A percentile compares a stretch with the other conserved stretches of the same genome.
These are phyloP conservation scores for Drosophila gaucha DNA, from an alignment of 2,888 invertebrate genomes.

Conservation along the genomic window DNA sequence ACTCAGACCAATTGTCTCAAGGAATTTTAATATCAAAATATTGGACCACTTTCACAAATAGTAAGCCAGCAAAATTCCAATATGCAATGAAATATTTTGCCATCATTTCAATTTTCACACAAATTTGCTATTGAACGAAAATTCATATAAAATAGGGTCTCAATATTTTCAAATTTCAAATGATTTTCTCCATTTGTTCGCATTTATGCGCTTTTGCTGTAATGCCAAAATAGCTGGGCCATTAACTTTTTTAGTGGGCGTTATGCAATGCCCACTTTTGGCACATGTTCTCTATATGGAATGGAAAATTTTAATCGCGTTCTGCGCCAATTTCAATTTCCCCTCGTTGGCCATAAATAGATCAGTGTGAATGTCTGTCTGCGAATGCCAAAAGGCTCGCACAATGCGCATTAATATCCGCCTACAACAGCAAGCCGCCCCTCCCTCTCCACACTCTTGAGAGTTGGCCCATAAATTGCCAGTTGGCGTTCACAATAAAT, in stretches of 20 bases:
- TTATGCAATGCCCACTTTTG: not conserved
- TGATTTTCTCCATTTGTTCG: constrained; percentile 1
- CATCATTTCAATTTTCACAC: not conserved
- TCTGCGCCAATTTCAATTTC: constrained; percentile 49
- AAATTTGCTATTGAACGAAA: not conserved
- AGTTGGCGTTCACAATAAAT: constrained; percentile 53
- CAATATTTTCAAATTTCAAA: constrained; percentile 2
- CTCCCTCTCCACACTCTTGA: not conserved
- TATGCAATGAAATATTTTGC: not conserved
- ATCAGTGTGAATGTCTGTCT: constrained; percentile 48
- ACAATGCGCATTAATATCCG: constrained; percentile 45
- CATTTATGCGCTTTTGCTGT: not conserved
- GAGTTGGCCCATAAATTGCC: constrained; percentile 39
- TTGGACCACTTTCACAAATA: not conserved
- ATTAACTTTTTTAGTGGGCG: constrained; percentile 9
- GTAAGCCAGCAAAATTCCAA: not conserved
- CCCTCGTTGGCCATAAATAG: constrained; percentile 39
- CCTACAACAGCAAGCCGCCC: not conserved
- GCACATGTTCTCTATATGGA: constrained; percentile 10
- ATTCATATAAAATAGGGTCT: not conserved
- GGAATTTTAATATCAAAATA: not conserved
- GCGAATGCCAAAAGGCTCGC: constrained; percentile 14
- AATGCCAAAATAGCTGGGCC: constrained; percentile 2
- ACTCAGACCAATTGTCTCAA: not conserved
- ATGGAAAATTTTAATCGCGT: constrained; percentile 36